Conservation (phyloP, 1,140 invertebrate genomes). For the Atta colombica region DNA sequence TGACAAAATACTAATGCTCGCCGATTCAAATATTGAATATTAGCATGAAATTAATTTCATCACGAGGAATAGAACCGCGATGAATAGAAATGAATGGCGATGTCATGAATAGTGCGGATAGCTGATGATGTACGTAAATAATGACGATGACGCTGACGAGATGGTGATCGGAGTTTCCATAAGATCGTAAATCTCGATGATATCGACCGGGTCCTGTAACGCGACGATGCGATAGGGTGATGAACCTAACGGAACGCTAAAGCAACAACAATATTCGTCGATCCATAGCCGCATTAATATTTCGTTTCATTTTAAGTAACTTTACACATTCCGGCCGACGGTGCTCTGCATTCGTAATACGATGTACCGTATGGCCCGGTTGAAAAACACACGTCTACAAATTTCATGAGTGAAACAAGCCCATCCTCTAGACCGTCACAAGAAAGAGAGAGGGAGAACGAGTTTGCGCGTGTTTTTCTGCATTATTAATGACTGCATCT, state of each 20-base stretch:
- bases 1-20: neutral
- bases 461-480: conserved; percentile 34
- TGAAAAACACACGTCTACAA: conserved; percentile 45
- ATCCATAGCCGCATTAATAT: conserved; percentile 33
- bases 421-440: neutral
- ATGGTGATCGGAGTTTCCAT: conserved; percentile 8
- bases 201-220: conserved; percentile 1
- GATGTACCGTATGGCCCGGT: neutral
- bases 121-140: conserved; percentile 24
- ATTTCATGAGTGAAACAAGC: conserved; percentile 52
- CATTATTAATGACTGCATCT: conserved; percentile 43
- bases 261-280: conserved; percentile 21
- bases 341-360: conserved; percentile 20
- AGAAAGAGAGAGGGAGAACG: neutral
- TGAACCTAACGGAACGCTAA: conserved; percentile 21
- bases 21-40: conserved; percentile 6
- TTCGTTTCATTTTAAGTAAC: conserved; percentile 47
- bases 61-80: neutral
- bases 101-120: neutral
- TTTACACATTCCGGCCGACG: conserved; percentile 18
- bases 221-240: conserved; percentile 2
- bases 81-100: conserved; percentile 10
- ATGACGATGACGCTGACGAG: conserved; percentile 22
- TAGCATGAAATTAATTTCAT: conserved; percentile 11
- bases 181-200: conserved; percentile 53